These are phyloP conservation scores for Mythimna lalbum DNA, from an alignment of 2,888 invertebrate species.

Conservation along the genomic window DNA sequence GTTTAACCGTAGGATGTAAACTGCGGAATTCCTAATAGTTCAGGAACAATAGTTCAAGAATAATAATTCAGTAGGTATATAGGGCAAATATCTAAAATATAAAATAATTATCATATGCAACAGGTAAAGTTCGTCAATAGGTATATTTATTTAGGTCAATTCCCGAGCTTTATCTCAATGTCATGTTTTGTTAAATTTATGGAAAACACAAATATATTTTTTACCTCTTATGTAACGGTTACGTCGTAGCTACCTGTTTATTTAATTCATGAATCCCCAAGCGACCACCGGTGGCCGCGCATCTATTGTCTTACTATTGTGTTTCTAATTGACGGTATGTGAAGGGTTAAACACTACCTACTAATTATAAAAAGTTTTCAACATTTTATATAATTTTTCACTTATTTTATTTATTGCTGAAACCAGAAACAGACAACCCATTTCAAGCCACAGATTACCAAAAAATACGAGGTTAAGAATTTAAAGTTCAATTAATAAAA, in stretches of 20 bases:
- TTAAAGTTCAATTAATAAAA: slow-evolving; percentile 43
- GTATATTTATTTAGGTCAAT: slow-evolving; percentile 15
- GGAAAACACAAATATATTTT: slow-evolving; percentile 1
- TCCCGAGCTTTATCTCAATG: background rate
- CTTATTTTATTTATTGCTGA: background rate
- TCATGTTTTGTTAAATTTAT: background rate
- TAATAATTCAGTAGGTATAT: background rate
- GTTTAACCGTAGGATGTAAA: background rate
- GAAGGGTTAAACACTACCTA: too few species aligned
- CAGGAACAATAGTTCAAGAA: background rate
- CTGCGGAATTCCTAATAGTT: background rate
- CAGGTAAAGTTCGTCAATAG: slow-evolving; percentile 10
- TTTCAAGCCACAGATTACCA: background rate
- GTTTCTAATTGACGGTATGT: too few species aligned
- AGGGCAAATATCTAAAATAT: background rate
- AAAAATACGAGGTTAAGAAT: background rate
- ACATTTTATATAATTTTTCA: too few species aligned
- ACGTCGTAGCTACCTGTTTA: background rate
- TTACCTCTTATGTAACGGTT: background rate
- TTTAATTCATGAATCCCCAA: too few species aligned
- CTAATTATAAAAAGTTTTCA: too few species aligned
- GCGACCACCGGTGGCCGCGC: too few species aligned
- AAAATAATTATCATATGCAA: background rate
- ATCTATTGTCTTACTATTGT: too few species aligned
- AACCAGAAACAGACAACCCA: background rate